Evolutionary conservation across 2,888 invertebrate genomes (phyloP).

Genomic region (Watsonalla binaria): DNA sequence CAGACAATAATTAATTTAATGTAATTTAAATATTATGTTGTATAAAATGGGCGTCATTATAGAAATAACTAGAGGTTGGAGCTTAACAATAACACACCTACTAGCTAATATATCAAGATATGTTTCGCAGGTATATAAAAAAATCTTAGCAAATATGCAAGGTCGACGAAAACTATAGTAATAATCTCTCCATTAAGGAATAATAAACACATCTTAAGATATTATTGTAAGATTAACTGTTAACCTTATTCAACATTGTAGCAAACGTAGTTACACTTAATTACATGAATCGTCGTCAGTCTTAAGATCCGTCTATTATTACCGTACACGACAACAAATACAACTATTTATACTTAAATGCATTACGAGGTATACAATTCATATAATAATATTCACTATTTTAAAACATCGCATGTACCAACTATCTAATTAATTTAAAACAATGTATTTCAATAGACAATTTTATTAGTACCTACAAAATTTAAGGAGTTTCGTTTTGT

Average conservation of each 20-base stretch:
- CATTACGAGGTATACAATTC: conserved; percentile 16
- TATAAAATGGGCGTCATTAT: not conserved
- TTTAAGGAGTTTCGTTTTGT: no score
- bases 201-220: conserved; percentile 71
- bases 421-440: not conserved
- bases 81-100: not conserved
- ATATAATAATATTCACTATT: not conserved
- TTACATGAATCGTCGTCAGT: conserved; percentile 46
- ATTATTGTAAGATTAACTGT: conserved; percentile 16
- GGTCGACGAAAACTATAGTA: conserved; percentile 5
- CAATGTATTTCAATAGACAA: no score
- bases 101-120: conserved; percentile 11
- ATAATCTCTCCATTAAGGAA: conserved; percentile 26
- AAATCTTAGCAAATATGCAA: conserved; percentile 17
- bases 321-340: conserved; percentile 31
- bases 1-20: no score
- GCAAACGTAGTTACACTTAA: conserved; percentile 35
- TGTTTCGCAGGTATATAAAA: conserved; percentile 25
- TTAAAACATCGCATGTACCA: not conserved
- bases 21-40: no score
- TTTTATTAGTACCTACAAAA: no score
- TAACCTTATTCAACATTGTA: conserved; percentile 29
- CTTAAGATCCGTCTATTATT: conserved; percentile 72
- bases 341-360: conserved; percentile 29
- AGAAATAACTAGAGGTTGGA: not conserved